These are phyloP conservation scores for Reinhardtius hippoglossoides DNA, from an alignment of 2,113 vertebrate genomes.

Conservation along the genomic window DNA sequence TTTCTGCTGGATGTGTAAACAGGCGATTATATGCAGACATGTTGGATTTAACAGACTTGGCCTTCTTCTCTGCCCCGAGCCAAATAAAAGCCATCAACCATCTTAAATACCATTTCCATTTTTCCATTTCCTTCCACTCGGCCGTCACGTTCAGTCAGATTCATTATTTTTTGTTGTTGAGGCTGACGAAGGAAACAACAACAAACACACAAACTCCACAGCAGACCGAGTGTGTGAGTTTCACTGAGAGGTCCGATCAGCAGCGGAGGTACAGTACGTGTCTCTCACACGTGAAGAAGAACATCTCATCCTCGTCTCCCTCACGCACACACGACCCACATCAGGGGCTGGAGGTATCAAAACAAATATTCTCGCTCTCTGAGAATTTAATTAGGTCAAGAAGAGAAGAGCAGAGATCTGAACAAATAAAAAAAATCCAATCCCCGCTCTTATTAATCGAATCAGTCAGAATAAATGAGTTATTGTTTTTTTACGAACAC, in stretches of 20 bases:
- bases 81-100: too few species aligned
- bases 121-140: too few species aligned
- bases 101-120: too few species aligned
- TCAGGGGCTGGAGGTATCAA: slow-evolving; percentile 9
- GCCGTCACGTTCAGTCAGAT: too few species aligned
- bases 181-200: too few species aligned
- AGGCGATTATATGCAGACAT: too few species aligned
- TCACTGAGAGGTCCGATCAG: slow-evolving; percentile 19
- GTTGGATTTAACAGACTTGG: too few species aligned
- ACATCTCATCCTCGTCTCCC: slow-evolving; percentile 22
- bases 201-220: too few species aligned
- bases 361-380: slow-evolving; percentile 27
- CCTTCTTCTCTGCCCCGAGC: too few species aligned
- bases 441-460: slow-evolving; percentile 40
- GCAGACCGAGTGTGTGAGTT: too few species aligned
- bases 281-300: slow-evolving; percentile 21
- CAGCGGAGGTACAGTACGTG: background rate
- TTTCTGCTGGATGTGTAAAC: too few species aligned
- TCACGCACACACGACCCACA: background rate
- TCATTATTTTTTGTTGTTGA: too few species aligned
- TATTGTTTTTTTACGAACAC: slow-evolving; percentile 1
- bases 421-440: slow-evolving; percentile 32
- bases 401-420: slow-evolving; percentile 23
- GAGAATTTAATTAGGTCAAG: slow-evolving; percentile 44
- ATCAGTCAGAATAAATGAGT: slow-evolving; percentile 43